Evolutionary conservation across 2,113 vertebrate genomes (phyloP).

Genomic region (Sula dactylatra): DNA sequence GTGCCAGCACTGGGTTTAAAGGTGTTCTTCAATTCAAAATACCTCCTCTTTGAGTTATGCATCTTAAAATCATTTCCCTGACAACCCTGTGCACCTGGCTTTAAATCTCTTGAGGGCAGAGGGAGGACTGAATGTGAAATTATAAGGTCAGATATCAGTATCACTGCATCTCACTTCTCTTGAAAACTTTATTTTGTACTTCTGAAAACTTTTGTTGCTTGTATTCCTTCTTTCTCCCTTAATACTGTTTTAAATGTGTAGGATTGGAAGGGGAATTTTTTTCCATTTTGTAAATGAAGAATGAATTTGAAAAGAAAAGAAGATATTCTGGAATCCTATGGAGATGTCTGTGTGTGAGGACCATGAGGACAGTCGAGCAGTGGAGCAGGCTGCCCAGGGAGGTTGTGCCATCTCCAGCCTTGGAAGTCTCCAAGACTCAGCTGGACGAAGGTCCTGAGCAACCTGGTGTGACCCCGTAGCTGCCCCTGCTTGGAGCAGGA

Average conservation of each 20-base stretch:
- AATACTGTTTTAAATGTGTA: neutral
- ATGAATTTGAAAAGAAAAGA: neutral
- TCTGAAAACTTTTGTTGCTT: neutral
- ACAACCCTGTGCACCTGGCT: neutral
- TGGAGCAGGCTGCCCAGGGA: neutral
- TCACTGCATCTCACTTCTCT: neutral
- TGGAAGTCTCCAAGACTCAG: neutral
- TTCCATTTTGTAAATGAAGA: neutral
- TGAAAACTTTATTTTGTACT: neutral
- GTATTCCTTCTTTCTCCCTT: neutral
- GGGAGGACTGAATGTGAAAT: neutral
- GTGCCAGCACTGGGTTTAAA: neutral
- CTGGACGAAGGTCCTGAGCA: neutral
- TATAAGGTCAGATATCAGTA: neutral
- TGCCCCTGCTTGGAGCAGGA: neutral
- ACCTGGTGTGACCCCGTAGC: neutral
- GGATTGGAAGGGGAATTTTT: neutral
- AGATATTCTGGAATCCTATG: neutral
- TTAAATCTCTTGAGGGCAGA: neutral
- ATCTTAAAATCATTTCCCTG: neutral
- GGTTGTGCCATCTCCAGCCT: neutral
- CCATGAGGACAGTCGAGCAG: neutral
- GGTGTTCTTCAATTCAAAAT: neutral
- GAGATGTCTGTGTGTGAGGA: neutral
- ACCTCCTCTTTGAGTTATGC: neutral